These are phyloP conservation scores for Aspidiotus rigidus DNA, from an alignment of 2,888 invertebrate species.

Conservation along the genomic window DNA sequence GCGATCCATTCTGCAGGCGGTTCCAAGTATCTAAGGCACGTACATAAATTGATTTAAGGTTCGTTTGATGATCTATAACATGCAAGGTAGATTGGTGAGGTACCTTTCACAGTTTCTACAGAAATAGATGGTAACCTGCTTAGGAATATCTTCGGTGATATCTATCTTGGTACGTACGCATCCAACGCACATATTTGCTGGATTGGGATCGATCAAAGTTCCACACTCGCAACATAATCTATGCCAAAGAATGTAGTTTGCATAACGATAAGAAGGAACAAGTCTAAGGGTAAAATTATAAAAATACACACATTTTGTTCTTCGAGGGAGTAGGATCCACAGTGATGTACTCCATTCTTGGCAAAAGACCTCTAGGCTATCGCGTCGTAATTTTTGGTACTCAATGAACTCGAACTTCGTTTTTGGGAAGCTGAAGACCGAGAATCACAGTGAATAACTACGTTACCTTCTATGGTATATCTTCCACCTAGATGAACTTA, in stretches of 20 bases:
- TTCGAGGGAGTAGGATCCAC: not conserved
- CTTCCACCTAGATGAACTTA: too few relatives aligned
- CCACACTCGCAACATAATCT: slow-evolving; percentile 94
- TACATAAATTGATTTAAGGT: not conserved
- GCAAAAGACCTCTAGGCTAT: too few relatives aligned
- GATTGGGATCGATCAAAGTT: slow-evolving; percentile 82
- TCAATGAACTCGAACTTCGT: too few relatives aligned
- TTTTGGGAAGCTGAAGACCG: too few relatives aligned
- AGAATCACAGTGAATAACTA: too few relatives aligned
- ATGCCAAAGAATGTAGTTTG: slow-evolving; percentile 18
- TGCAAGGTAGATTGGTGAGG: slow-evolving; percentile 16
- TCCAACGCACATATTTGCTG: slow-evolving; percentile 93
- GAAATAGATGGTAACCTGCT: slow-evolving; percentile 80
- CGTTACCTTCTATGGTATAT: too few relatives aligned
- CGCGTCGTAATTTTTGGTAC: too few relatives aligned
- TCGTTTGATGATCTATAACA: not conserved
- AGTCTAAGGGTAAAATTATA: not conserved
- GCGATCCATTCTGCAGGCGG: slow-evolving; percentile 84
- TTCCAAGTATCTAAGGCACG: slow-evolving; percentile 63
- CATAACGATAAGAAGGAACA: not conserved
- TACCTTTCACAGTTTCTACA: slow-evolving; percentile 88
- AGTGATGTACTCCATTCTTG: slow-evolving; percentile 15
- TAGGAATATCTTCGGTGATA: slow-evolving; percentile 92
- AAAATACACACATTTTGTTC: slow-evolving; percentile 16
- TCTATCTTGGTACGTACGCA: slow-evolving; percentile 87